These are phyloP conservation scores for Pseudorectes ferrugineus DNA, from an alignment of 2,113 vertebrate species.

Conservation along the genomic window DNA sequence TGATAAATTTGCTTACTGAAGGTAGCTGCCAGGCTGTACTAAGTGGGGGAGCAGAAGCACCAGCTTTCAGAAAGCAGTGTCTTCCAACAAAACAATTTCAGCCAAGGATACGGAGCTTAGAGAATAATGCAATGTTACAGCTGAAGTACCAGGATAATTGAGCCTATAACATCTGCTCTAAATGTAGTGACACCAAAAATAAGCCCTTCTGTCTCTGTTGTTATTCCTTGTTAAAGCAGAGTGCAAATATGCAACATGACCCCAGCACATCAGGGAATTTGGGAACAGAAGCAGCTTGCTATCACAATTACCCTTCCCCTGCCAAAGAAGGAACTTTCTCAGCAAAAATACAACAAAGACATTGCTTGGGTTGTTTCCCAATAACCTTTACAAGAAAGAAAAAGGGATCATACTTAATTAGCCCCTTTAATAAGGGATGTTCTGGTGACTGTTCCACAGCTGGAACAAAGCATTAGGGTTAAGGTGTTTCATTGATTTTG, in stretches of 20 bases:
- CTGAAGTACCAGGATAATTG: background rate
- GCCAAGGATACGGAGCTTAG: background rate
- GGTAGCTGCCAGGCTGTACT: background rate
- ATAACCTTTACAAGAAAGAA: background rate
- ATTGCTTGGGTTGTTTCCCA: background rate
- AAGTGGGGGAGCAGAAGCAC: background rate
- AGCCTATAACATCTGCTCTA: background rate
- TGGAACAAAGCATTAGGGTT: background rate
- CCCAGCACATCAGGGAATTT: background rate
- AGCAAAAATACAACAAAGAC: background rate
- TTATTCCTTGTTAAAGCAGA: constrained; percentile 10
- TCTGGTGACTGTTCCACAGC: background rate
- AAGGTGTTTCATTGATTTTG: background rate
- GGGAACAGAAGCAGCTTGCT: background rate
- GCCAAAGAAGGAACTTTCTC: background rate
- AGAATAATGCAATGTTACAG: background rate
- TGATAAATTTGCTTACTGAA: background rate
- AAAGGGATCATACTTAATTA: background rate
- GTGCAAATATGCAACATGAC: background rate
- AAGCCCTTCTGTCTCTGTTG: background rate
- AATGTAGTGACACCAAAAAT: constrained; percentile 7
- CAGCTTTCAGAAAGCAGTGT: background rate
- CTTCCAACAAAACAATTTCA: background rate
- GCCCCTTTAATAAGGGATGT: background rate
- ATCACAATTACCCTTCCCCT: background rate